Evolutionary conservation across 2,797 vertebrate genomes (phyloP).

Genomic region (Chaunax sp.): DNA sequence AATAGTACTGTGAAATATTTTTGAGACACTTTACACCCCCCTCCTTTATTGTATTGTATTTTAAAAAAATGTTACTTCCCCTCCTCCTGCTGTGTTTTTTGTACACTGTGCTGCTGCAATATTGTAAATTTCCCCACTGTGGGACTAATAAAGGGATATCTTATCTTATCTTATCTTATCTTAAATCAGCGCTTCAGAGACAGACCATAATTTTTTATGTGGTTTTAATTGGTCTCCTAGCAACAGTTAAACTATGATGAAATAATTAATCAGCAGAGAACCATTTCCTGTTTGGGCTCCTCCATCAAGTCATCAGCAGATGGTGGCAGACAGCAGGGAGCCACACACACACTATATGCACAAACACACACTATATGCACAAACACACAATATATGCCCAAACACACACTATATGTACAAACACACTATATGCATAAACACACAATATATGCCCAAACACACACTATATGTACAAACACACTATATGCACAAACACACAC

Average conservation of each 20-base stretch:
- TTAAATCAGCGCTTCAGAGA: neutral
- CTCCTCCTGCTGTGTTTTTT: no score
- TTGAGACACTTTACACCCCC: no score
- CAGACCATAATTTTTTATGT: neutral
- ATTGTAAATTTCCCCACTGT: no score
- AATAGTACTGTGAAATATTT: no score
- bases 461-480: neutral
- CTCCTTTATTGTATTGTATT: no score
- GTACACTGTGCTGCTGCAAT: no score
- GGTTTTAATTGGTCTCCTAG: constrained; percentile 41
- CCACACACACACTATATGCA: constrained; percentile 25
- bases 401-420: constrained; percentile 16
- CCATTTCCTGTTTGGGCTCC: constrained; percentile 14
- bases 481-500: no score
- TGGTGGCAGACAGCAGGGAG: constrained; percentile 58
- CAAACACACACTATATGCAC: neutral
- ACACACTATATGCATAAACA: no score
- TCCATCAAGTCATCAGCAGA: constrained; percentile 36
- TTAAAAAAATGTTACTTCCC: no score
- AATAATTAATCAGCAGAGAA: constrained; percentile 36
- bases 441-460: constrained; percentile 32
- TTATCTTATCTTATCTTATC: no score
- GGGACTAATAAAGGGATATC: no score
- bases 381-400: neutral
- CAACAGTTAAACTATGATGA: constrained; percentile 23